phyloP scores from a whole-genome alignment of 2,797 vertebrate species.

The Pipistrellus pygmaeus region DNA sequence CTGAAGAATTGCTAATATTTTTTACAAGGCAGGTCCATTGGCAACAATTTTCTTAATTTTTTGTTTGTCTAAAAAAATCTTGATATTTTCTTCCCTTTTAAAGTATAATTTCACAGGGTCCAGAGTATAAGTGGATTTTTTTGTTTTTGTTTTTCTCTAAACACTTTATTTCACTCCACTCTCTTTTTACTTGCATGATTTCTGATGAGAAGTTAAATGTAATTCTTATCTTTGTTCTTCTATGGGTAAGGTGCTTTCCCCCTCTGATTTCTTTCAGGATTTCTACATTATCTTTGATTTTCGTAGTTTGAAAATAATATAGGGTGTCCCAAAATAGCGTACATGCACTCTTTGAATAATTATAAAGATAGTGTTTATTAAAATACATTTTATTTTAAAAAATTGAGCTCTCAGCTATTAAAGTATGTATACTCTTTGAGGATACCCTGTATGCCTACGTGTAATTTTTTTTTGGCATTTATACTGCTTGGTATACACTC shows the following conservation, averaged over 20 bases:
- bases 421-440: too few relatives aligned
- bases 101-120: neutral
- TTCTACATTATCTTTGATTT: neutral
- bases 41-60: neutral
- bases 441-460: neutral
- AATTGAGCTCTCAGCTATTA: too few relatives aligned
- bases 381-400: too few relatives aligned
- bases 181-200: neutral
- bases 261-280: neutral
- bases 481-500: neutral
- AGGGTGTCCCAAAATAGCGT: too few relatives aligned
- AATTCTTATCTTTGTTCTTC: neutral
- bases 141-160: neutral
- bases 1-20: neutral
- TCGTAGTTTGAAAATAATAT: neutral
- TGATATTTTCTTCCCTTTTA: neutral
- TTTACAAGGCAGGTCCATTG: neutral
- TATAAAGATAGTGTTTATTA: too few relatives aligned
- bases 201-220: neutral
- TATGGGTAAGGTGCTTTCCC: neutral
- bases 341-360: too few relatives aligned
- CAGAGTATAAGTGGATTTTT: neutral
- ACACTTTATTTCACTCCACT: neutral
- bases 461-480: neutral
- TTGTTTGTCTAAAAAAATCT: neutral